Conservation (phyloP, 2,888 invertebrate genomes). For the Melikaiella ostensackeni region DNA sequence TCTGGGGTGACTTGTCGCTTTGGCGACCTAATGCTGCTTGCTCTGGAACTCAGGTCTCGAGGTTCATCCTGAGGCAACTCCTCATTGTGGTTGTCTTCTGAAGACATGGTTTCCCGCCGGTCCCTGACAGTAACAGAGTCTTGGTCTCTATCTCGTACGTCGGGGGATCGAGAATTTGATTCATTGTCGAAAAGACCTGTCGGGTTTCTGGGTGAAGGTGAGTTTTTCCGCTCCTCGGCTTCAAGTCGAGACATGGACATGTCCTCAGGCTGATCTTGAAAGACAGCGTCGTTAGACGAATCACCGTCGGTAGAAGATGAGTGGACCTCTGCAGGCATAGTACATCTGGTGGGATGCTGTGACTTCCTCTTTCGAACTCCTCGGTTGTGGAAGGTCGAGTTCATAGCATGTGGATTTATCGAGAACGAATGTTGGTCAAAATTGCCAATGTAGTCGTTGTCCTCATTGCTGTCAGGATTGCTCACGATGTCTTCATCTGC, state of each 20-base stretch:
- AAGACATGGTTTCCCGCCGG: slow-evolving; percentile 19
- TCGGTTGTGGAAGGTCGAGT: slow-evolving; percentile 66
- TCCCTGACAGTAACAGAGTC: not conserved
- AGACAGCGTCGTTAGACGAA: slow-evolving; percentile 80
- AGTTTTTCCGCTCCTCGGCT: slow-evolving; percentile 67
- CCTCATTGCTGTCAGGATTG: slow-evolving; percentile 83
- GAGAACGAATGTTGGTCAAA: slow-evolving; percentile 66
- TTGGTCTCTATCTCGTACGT: slow-evolving; percentile 51
- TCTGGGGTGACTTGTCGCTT: slow-evolving; percentile 64
- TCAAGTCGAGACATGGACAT: slow-evolving; percentile 76
- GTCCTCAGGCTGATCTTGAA: slow-evolving; percentile 76
- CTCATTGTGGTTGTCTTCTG: slow-evolving; percentile 45
- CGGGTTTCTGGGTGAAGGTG: slow-evolving; percentile 62
- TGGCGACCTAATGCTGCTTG: slow-evolving; percentile 68
- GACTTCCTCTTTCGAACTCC: slow-evolving; percentile 89
- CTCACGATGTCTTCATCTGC: slow-evolving; percentile 80
- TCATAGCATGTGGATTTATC: slow-evolving; percentile 65
- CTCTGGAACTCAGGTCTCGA: slow-evolving; percentile 72
- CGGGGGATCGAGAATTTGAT: slow-evolving; percentile 64
- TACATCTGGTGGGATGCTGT: slow-evolving; percentile 90
- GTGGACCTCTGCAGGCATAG: slow-evolving; percentile 80
- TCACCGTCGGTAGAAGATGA: slow-evolving; percentile 82
- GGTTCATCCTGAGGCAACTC: slow-evolving; percentile 69
- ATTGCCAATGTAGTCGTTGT: slow-evolving; percentile 72
- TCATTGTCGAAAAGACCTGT: slow-evolving; percentile 53